A percentile compares a stretch with the other conserved stretches of the same genome.
Conservation (phyloP, 2,888 invertebrate species). For the Andrena chrysosceles region DNA sequence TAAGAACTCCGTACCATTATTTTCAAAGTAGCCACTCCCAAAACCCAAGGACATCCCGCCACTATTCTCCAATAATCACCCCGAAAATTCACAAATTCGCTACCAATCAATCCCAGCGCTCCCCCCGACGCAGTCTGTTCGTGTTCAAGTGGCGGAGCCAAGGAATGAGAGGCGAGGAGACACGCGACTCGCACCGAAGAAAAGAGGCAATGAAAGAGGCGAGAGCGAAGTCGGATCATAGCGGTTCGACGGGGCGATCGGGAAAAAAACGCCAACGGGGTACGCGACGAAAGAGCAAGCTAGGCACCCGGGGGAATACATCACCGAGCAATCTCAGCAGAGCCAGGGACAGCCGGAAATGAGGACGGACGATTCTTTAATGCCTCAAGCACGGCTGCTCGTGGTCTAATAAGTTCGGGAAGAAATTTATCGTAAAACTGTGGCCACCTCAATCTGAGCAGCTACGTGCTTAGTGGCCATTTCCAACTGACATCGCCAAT, state of each 20-base stretch:
- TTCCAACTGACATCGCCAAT: not conserved
- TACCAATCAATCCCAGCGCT: too few relatives aligned
- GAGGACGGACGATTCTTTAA: slow-evolving; percentile 55
- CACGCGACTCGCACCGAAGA: not conserved
- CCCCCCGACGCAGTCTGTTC: too few relatives aligned
- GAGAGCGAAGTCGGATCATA: not conserved
- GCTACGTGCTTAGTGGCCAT: too few relatives aligned
- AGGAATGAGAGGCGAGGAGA: too few relatives aligned
- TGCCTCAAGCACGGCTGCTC: slow-evolving; percentile 35
- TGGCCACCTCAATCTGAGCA: not conserved
- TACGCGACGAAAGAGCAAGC: slow-evolving; percentile 48
- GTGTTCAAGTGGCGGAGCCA: too few relatives aligned
- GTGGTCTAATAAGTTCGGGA: slow-evolving; percentile 43
- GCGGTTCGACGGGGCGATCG: slow-evolving; percentile 10
- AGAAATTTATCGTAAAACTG: slow-evolving; percentile 9
- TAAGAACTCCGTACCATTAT: too few relatives aligned
- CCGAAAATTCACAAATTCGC: too few relatives aligned
- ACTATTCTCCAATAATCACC: too few relatives aligned
- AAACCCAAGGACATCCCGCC: too few relatives aligned
- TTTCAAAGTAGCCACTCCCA: too few relatives aligned
- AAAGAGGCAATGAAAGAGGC: not conserved
- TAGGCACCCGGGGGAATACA: slow-evolving; percentile 57
- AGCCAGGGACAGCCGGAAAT: slow-evolving; percentile 57
- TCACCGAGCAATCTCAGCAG: slow-evolving; percentile 62
- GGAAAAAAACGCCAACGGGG: not conserved